Evolutionary conservation across 2,888 invertebrate genomes (phyloP), one percentile per base, ranked within the genome.

Genomic region (Trilocha varians): DNA sequence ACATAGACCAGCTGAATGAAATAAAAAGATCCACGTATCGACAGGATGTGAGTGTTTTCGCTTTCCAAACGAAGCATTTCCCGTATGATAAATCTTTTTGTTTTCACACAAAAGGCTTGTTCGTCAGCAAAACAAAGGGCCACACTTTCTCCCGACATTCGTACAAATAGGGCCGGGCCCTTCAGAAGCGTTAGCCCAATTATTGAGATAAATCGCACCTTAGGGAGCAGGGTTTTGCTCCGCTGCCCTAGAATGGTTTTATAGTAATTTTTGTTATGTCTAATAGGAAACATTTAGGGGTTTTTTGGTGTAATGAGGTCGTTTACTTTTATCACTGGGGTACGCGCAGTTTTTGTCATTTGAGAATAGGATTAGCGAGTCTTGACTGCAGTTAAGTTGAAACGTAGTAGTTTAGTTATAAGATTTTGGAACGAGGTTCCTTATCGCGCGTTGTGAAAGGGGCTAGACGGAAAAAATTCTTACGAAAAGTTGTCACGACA

Each of bases 121-220:
- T 25, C 25, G 25, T n/a, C 25, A 25, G 34, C 39, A 39, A 39
- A 39, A 32, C 34, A 39, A 34, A 25, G n/a, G 32, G 32, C 16
- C 32, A 38, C 34, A 16, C 13, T 35, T 34, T 35, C 38, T 41
- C 35, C 5, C 25, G 38, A 38, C 38, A 35, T 38, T 32, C 42
- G 38, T 48, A 59, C 59, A 60, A 59, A 65, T 64, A 59, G 60
- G 40, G 47, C 48, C 45, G 41, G 42, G 40, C 52, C 45, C 45
- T 40, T 44, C 50, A 52, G 57, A 60, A 55, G 49, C 45, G 38
- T 47, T 44, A 41, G 49, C 53, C 60, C 65, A 64, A 68, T 66
- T 66, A 66, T 65, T 63, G 59, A 68, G 66, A 68, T 60, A 57
- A 59, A 68, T 66, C 46, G 57, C 46, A 44, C 65, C 57, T 52